Conservation (phyloP, 2,113 vertebrate genomes). For the Psittacula cyanocephala region DNA sequence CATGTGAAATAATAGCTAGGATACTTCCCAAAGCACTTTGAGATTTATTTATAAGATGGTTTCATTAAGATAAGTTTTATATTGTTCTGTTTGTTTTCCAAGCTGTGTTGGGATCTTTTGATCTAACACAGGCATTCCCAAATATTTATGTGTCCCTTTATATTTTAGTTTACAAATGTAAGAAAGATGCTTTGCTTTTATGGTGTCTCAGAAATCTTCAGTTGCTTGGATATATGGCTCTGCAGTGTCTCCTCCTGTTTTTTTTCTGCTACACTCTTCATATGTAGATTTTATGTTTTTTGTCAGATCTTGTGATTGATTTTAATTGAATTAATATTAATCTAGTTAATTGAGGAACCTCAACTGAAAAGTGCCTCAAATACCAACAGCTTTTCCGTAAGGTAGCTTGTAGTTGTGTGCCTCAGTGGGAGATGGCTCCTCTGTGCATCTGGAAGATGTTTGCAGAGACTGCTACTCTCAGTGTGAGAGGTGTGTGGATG, state of each 20-base stretch:
- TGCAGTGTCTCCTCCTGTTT: neutral
- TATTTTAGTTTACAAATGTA: neutral
- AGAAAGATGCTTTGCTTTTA: neutral
- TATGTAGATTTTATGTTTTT: neutral
- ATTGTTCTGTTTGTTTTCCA: slow-evolving; percentile 10
- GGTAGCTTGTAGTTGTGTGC: neutral
- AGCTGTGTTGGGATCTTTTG: neutral
- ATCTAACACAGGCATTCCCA: neutral
- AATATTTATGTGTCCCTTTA: neutral
- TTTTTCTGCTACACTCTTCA: neutral
- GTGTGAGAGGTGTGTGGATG: neutral
- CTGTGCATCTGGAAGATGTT: neutral
- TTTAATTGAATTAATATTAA: neutral
- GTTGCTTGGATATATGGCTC: neutral
- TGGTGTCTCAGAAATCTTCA: neutral
- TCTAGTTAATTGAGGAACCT: neutral
- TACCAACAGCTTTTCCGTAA: neutral
- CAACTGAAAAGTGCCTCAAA: neutral
- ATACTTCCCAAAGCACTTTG: neutral
- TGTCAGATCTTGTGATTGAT: neutral
- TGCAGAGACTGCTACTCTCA: neutral
- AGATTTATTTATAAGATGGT: neutral
- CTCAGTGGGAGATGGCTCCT: neutral
- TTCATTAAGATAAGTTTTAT: slow-evolving; percentile 14
- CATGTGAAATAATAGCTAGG: neutral